These are phyloP conservation scores for Chrysolina americana DNA, from an alignment of 2,888 invertebrate species.

Conservation along the genomic window DNA sequence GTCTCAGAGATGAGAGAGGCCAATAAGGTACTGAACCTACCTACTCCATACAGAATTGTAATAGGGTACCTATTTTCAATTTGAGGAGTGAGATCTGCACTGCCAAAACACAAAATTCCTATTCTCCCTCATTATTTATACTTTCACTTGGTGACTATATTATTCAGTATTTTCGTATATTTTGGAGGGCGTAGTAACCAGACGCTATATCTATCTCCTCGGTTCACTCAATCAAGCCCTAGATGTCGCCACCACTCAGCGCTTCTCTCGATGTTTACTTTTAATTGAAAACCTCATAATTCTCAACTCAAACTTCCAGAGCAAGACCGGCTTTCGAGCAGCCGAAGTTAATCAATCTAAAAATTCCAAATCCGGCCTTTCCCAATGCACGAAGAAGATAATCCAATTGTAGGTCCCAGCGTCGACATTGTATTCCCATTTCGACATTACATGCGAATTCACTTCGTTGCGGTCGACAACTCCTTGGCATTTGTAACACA, in stretches of 20 bases:
- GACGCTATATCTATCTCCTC: neutral
- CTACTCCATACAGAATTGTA: no score
- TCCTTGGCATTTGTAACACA: slow-evolving; percentile 48
- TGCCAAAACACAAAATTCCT: no score
- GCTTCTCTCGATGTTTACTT: slow-evolving; percentile 30
- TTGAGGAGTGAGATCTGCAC: no score
- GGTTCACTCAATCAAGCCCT: neutral
- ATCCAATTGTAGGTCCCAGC: slow-evolving; percentile 50
- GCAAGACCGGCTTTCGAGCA: neutral
- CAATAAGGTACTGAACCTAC: no score
- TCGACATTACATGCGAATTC: slow-evolving; percentile 60
- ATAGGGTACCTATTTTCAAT: no score
- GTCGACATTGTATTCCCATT: slow-evolving; percentile 58
- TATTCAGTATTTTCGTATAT: no score
- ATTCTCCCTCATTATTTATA: no score
- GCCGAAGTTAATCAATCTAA: neutral
- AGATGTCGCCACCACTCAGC: neutral
- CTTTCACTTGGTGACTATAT: no score
- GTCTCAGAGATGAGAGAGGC: no score
- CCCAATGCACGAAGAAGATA: slow-evolving; percentile 40
- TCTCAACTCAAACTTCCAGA: neutral
- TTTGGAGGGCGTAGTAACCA: no score
- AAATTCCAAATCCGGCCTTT: slow-evolving; percentile 6
- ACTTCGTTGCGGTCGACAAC: slow-evolving; percentile 55
- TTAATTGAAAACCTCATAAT: slow-evolving; percentile 38